These are phyloP conservation scores for Gila orcuttii DNA, from an alignment of 2,113 vertebrate species.

Conservation along the genomic window DNA sequence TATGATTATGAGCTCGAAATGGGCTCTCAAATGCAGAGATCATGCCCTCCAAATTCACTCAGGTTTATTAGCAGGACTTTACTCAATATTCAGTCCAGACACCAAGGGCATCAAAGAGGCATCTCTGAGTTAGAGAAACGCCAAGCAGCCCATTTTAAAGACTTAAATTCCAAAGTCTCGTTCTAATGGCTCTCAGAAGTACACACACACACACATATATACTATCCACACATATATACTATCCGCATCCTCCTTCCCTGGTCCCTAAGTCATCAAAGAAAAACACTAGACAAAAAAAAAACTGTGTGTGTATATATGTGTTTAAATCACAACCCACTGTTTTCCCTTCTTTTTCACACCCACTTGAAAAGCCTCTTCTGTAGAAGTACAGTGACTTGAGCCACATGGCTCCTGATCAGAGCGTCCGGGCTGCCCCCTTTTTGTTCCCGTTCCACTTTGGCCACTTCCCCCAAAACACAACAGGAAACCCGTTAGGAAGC, in stretches of 20 bases:
- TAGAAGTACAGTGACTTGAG: constrained; percentile 18
- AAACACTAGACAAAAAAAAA: not conserved
- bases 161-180: constrained; percentile 5
- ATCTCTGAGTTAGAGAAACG: not conserved
- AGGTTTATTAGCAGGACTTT: constrained; percentile 21
- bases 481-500: constrained; percentile 10
- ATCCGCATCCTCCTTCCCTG: not conserved
- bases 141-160: constrained; percentile 9
- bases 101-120: constrained; percentile 38
- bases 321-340: not conserved
- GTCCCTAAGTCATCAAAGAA: constrained; percentile 7
- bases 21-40: constrained; percentile 41
- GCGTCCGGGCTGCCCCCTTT: not conserved
- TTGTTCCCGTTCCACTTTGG: constrained; percentile 28
- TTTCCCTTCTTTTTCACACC: not conserved
- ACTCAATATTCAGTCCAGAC: constrained; percentile 35
- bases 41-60: constrained; percentile 18
- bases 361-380: not conserved
- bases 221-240: not conserved
- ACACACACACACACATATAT: not conserved
- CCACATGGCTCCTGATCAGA: constrained; percentile 31
- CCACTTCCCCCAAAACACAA: constrained; percentile 13
- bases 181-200: constrained; percentile 19
- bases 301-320: not conserved
- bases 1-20: constrained; percentile 34